Percentiles rank a stretch among this genome's conserved stretches.
Conservation (phyloP, 2,797 vertebrate species). For the Crax fasciolata region DNA sequence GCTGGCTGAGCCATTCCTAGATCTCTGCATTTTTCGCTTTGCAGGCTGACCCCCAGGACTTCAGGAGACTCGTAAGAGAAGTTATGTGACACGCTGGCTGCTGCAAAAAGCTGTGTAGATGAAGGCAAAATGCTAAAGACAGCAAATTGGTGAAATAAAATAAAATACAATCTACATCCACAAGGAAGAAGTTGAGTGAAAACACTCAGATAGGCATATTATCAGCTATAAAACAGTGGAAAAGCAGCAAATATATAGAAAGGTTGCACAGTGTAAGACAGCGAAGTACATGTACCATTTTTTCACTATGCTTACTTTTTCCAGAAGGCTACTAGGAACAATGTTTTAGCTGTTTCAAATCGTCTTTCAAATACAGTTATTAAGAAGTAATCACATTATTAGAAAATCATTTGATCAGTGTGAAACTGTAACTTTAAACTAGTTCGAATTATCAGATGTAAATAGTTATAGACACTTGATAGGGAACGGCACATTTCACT, state of each 20-base stretch:
- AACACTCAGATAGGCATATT: neutral
- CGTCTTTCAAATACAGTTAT: neutral
- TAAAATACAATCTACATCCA: neutral
- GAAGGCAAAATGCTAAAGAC: slow-evolving; percentile 40
- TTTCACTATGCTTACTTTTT: neutral
- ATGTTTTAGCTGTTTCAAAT: neutral
- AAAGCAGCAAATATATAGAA: slow-evolving; percentile 8
- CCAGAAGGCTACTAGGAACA: neutral
- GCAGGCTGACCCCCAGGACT: slow-evolving; percentile 72
- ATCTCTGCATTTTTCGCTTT: slow-evolving; percentile 73
- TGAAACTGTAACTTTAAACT: slow-evolving; percentile 26
- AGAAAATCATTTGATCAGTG: neutral
- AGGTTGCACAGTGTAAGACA: neutral
- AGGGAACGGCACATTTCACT: neutral
- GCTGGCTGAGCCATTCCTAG: slow-evolving; percentile 70
- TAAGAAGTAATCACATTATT: slow-evolving; percentile 33
- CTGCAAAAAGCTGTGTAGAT: slow-evolving; percentile 12
- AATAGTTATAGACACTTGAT: slow-evolving; percentile 12
- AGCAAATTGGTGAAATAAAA: neutral
- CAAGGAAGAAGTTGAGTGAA: neutral
- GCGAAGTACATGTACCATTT: neutral
- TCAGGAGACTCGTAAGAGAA: slow-evolving; percentile 48
- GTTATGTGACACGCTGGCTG: slow-evolving; percentile 64
- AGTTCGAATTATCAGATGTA: slow-evolving; percentile 16
- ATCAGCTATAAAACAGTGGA: neutral